Evolutionary conservation across 2,888 invertebrate genomes (phyloP), one percentile per base, ranked within the genome.

Genomic region (Ectemnius continuus): DNA sequence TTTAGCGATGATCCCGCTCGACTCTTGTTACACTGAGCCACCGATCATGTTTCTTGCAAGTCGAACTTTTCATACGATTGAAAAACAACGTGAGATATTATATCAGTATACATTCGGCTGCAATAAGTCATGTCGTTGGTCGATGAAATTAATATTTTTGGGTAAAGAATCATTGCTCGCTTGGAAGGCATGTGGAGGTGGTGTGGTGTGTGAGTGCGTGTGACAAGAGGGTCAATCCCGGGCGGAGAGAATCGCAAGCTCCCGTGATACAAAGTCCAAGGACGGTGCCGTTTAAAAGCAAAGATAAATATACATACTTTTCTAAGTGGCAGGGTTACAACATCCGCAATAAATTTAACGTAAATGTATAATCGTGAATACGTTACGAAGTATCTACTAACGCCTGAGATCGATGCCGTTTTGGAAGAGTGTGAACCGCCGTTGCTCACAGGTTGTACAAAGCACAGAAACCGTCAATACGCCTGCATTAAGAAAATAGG

Each of bases 291-390:
- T 52, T 57, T 23, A 11, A 46, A 74, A 61, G 74, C 70, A 71
- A 63, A 58, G 73, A 75, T 65, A 67, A 71, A 79, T 52, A 73
- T 78, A 74, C 77, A 80, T 75, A 79, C 73, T 85, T 77, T 79
- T 80, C 72, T 75, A 83, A 85, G 78, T 73, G 86, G 85, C 85
- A 85, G 82, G 85, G 85, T 87, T 86, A 84, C 84, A 82, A 86
- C 83, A 86, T 85, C 82, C 79, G 87, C 86, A 87, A 89, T 89
- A 87, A 88, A 86, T 88, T 86, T 78, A 88, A 86, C 81, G 85
- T 88, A 86, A 87, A 87, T 88, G 87, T 88, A 86, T 88, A 87
- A 88, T 86, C 84, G 85, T 86, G 83, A 86, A 81, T 80, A 81
- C 82, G 76, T 84, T 84, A 85, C 83, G 81, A 84, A 82, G 82